Evolutionary conservation across 2,113 vertebrate genomes (phyloP).

Genomic region (Nibea albiflora): DNA sequence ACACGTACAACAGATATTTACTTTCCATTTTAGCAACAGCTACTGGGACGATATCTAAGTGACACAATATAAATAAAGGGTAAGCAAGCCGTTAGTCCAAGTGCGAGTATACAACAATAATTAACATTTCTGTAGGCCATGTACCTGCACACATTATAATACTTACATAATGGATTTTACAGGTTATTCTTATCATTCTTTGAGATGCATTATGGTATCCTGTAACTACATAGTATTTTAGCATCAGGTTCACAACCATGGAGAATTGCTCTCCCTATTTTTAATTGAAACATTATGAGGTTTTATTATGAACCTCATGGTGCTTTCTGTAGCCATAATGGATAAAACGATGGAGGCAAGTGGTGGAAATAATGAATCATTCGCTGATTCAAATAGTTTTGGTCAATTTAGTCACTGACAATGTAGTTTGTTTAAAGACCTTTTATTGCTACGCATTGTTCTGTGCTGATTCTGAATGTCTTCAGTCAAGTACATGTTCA

Average conservation of each 20-base stretch:
- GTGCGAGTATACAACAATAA: neutral
- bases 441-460: too few species aligned
- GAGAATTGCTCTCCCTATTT: neutral
- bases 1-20: conserved; percentile 32
- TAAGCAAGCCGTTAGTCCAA: neutral
- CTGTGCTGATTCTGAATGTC: neutral
- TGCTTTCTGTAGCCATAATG: neutral
- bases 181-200: neutral
- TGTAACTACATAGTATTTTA: neutral
- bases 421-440: too few species aligned
- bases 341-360: neutral
- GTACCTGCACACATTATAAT: conserved; percentile 22
- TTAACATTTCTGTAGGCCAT: neutral
- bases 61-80: conserved; percentile 6
- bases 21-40: conserved; percentile 26
- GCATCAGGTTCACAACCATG: neutral
- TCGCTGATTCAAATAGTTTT: neutral
- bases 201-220: neutral
- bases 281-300: conserved; percentile 2
- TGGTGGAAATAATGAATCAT: neutral
- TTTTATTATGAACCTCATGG: conserved; percentile 4
- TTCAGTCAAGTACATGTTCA: neutral
- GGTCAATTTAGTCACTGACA: neutral
- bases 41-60: conserved; percentile 16
- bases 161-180: neutral